phyloP scores from a whole-genome alignment of 2,797 vertebrate genomes.

The Corythornis leucogaster region DNA sequence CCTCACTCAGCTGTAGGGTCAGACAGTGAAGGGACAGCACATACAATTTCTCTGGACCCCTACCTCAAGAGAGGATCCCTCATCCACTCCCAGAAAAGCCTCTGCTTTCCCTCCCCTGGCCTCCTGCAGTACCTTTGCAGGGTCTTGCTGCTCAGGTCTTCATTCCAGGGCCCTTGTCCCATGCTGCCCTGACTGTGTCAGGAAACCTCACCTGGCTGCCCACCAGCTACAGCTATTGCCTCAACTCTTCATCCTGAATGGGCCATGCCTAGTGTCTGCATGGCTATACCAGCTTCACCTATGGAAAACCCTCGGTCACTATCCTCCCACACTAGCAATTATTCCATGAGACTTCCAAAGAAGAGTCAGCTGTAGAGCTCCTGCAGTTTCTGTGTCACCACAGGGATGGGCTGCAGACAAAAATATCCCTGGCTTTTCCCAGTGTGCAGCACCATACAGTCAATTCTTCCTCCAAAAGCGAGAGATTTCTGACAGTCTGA shows the following conservation, averaged over 20 bases:
- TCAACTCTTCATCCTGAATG: accelerated
- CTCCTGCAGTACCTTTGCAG: background rate
- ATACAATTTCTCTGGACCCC: background rate
- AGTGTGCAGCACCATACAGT: background rate
- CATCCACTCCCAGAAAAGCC: background rate
- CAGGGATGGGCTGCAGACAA: background rate
- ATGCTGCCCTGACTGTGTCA: accelerated
- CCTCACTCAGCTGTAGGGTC: background rate
- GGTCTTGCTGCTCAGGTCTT: background rate
- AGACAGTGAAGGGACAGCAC: background rate
- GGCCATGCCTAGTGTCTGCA: background rate
- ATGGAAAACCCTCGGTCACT: background rate
- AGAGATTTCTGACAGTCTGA: background rate
- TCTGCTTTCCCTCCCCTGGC: background rate
- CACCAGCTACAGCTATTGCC: background rate
- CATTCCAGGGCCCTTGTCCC: background rate
- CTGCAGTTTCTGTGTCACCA: background rate
- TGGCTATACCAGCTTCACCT: background rate
- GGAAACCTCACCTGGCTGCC: background rate
- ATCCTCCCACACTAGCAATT: background rate
- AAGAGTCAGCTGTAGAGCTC: background rate
- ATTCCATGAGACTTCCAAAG: accelerated
- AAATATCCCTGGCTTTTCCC: background rate
- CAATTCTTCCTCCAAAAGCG: background rate
- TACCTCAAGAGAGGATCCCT: background rate